Conservation (phyloP, 2,888 invertebrate genomes). For the Tachina grossa region DNA sequence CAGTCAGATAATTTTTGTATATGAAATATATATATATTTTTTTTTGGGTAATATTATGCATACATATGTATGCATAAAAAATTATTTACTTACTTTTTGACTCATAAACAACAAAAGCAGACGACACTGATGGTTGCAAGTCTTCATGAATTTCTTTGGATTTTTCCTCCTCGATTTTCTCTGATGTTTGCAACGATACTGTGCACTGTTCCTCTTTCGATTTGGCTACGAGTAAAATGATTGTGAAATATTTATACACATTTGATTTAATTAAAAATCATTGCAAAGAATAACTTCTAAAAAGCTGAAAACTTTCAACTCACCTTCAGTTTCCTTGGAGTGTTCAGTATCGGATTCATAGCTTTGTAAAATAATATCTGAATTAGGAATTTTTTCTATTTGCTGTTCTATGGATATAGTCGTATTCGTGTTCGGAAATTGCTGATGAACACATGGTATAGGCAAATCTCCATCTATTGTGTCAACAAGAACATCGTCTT, state of each 20-base stretch:
- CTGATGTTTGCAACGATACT: slow-evolving; percentile 28
- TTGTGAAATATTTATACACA: no score
- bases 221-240: slow-evolving; percentile 16
- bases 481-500: slow-evolving; percentile 42
- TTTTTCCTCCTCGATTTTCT: slow-evolving; percentile 26
- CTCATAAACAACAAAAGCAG: not conserved
- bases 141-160: slow-evolving; percentile 21
- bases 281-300: not conserved
- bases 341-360: slow-evolving; percentile 50
- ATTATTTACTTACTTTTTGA: slow-evolving; percentile 30
- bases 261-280: not conserved
- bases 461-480: not conserved
- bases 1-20: not conserved
- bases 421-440: not conserved
- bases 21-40: not conserved
- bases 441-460: not conserved
- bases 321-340: slow-evolving; percentile 62
- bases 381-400: not conserved
- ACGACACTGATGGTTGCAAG: not conserved
- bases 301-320: not conserved
- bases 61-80: not conserved
- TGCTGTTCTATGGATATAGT: slow-evolving; percentile 13
- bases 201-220: slow-evolving; percentile 34
- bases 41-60: no score
- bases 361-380: not conserved